Evolutionary conservation across 2,113 vertebrate species (phyloP), one percentile per base, ranked within the genome.

Genomic region (Xyliphius kryptos): DNA sequence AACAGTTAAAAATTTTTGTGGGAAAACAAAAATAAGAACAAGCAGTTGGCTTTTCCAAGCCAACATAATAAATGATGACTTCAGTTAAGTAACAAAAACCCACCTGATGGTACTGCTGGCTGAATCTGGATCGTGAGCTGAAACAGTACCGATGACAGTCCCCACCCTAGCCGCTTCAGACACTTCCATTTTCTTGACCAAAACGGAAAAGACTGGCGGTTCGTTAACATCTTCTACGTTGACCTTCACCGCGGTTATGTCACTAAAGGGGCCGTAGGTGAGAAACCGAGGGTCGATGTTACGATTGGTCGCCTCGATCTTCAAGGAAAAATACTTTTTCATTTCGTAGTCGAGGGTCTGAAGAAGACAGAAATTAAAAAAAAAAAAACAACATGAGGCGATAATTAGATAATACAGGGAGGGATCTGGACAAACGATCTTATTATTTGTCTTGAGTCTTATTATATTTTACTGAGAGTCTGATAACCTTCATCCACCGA

Each of bases 201-300:
- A 78, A 0, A 83, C 72, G 2, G 88, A 87, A 63, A 98, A 98
- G 46, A 94, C 70, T 0, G 95, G 95, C 0, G 94, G 90, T 72
- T 98, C 95, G 1, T 98, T 93, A 56, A 97, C 92, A 1, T 98
- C 94, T 52, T 93, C 90, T 38, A 98, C 93, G 0, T 88, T 91
- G 56, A 98, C 88, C 75, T 89, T 93, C 71, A 97, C 86, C 0
- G 88, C 89, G 0, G 91, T 87, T 0, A 86, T 90, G 72, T 97
- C 93, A 9, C 89, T 94, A 68, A 95, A 98, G 0, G 94, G 90
- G 13, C 93, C 95, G 75, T 85, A 66, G 60, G 78, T 93, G 43
- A 93, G 70, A 68, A 97, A 97, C 46, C 89, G 89, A 74, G 91
- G 83, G 82, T 98, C 93, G 0, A 94, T 85, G 5, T 95, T 87